These are phyloP conservation scores for Cyprinella venusta DNA, from an alignment of 2,797 vertebrate genomes.

Conservation along the genomic window DNA sequence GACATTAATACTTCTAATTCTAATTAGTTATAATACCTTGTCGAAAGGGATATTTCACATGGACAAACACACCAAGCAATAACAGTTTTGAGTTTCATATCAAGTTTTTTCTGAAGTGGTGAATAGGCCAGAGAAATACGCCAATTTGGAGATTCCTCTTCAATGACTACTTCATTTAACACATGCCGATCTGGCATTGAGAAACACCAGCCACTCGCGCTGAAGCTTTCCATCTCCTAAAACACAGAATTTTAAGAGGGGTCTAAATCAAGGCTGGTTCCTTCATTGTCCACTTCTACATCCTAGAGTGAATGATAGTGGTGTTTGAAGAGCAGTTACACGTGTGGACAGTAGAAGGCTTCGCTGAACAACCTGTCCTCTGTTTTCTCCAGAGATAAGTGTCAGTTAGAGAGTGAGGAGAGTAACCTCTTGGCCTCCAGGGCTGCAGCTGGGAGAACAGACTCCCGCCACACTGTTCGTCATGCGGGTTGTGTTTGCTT, in stretches of 20 bases:
- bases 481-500: constrained; percentile 77
- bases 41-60: not conserved
- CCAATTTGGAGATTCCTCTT: constrained; percentile 50
- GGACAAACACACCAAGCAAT: not conserved
- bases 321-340: constrained; percentile 47
- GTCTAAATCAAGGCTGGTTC: constrained; percentile 64
- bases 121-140: not conserved
- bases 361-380: constrained; percentile 28
- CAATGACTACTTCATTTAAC: constrained; percentile 21
- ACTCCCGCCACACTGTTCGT: constrained; percentile 62
- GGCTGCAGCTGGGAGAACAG: constrained; percentile 17
- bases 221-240: constrained; percentile 32
- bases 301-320: constrained; percentile 56
- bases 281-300: constrained; percentile 60
- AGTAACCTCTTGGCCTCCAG: constrained; percentile 20
- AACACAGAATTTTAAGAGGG: constrained; percentile 61
- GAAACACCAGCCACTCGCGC: constrained; percentile 58
- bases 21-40: not conserved
- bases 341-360: constrained; percentile 34
- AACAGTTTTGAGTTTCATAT: not conserved
- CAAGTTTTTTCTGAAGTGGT: not conserved
- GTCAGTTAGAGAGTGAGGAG: constrained; percentile 8
- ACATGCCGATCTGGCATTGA: constrained; percentile 51
- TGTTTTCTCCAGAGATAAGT: constrained; percentile 34
- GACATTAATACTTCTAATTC: not conserved